phyloP scores from a whole-genome alignment of 2,113 vertebrate genomes.

The Neolamprologus fasciatus region DNA sequence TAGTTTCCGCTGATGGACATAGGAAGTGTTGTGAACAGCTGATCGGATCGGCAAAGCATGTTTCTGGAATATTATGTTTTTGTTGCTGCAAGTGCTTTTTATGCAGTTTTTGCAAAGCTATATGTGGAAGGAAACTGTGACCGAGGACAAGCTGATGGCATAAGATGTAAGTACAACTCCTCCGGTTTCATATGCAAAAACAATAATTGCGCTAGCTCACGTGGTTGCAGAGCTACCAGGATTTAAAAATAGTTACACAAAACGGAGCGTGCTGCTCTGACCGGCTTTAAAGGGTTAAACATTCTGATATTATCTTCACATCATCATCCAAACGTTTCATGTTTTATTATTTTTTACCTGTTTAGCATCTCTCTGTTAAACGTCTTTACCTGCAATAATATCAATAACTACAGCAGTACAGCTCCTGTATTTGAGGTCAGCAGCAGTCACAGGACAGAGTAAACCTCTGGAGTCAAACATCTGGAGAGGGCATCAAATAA shows the following conservation, averaged over 20 bases:
- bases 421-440: not conserved
- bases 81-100: too few relatives aligned
- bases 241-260: too few relatives aligned
- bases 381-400: not conserved
- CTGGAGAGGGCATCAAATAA: not conserved
- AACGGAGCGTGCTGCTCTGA: accelerated
- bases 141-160: too few relatives aligned
- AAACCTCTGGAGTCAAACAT: not conserved
- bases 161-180: too few relatives aligned
- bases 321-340: not conserved
- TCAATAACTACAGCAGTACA: not conserved
- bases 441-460: not conserved
- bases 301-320: not conserved
- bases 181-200: too few relatives aligned
- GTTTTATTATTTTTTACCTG: not conserved
- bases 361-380: not conserved
- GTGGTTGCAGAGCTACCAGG: too few relatives aligned
- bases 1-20: accelerated
- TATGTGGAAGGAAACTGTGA: too few relatives aligned
- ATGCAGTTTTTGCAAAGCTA: accelerated
- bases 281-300: not conserved
- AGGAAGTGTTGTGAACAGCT: accelerated
- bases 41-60: accelerated
- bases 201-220: accelerated
- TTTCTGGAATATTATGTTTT: too few relatives aligned